Percentiles rank a stretch among this genome's conserved stretches.
These are phyloP conservation scores for Bombus fervidus DNA, from an alignment of 1,140 invertebrate genomes.

Conservation along the genomic window DNA sequence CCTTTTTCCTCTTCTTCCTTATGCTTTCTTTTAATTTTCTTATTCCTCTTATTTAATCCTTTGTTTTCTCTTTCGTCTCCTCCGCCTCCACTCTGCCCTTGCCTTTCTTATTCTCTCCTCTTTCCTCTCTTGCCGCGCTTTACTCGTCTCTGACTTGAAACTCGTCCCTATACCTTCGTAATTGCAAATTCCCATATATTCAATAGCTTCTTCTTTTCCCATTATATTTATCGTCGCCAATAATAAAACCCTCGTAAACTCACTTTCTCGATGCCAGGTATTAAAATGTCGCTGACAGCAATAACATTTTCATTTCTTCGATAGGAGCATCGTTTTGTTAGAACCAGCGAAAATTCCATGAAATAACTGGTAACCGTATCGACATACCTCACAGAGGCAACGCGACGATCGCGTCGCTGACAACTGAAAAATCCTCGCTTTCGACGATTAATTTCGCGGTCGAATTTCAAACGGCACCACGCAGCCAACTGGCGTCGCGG, in stretches of 20 bases:
- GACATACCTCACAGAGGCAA: not conserved
- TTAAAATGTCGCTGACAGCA: not conserved
- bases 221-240: too few species aligned
- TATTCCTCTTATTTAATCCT: not conserved
- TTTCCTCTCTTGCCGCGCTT: too few species aligned
- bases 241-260: too few species aligned
- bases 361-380: not conserved
- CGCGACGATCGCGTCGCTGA: not conserved
- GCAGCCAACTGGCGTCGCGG: not conserved
- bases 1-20: not conserved
- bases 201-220: too few species aligned
- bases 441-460: slow-evolving; percentile 31
- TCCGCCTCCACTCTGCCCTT: too few species aligned
- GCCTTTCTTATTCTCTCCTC: too few species aligned
- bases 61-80: not conserved
- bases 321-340: not conserved
- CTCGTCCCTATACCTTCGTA: not conserved
- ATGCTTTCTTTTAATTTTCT: not conserved
- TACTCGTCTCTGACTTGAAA: not conserved
- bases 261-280: too few species aligned
- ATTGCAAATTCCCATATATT: not conserved
- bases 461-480: slow-evolving; percentile 21
- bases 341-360: not conserved
- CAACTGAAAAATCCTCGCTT: slow-evolving; percentile 15
- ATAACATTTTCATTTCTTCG: not conserved